Evolutionary conservation across 1,140 invertebrate genomes (phyloP), one percentile per base, ranked within the genome.

Genomic region (Rhagoletis zephyria): DNA sequence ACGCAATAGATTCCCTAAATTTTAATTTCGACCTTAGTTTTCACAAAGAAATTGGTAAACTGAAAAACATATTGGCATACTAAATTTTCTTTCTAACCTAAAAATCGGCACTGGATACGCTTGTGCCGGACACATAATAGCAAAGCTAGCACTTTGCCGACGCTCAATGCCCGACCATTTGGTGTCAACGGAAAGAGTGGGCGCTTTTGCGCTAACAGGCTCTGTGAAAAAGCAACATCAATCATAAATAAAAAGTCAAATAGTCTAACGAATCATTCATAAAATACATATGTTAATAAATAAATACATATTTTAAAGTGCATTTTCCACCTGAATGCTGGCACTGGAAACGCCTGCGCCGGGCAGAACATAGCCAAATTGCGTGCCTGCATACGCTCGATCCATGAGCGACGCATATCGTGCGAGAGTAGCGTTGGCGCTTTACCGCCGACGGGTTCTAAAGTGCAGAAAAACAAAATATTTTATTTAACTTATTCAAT

Each of bases 131-230:
- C 95, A 96, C 59, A 95, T 92, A 87, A 96, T 91, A 87, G 95
- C 95, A 87, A 94, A 93, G 61, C 91, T 93, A 61, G 92, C 88
- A 64, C 90, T 92, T 59, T 94, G 92, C 89, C 89, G 45, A 40
- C 93, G 94, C 89, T 95, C 93, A 92, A 95, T 95, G 87, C 94
- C 95, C 90, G 94, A 94, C 90, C 95, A 94, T 90, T 96, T 95
- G n/a, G 94, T 94, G 89, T 96, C 94, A 88, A 94, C 94, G 81
- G 95, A 93, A 89, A 96, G 95, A 67, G 95, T 94, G 3, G 96
- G 95, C 86, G 95, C 94, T 94, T 96, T 96, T 89, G 95, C 95
- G 88, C 95, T 95, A 89, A 96, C 94, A 45, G 96, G 96, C 93
- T 97, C 96, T 96, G 90, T 40, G 88, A 89, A 85, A 16, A 65